phyloP scores from a whole-genome alignment of 2,113 vertebrate genomes.

The Microtus ochrogaster region DNA sequence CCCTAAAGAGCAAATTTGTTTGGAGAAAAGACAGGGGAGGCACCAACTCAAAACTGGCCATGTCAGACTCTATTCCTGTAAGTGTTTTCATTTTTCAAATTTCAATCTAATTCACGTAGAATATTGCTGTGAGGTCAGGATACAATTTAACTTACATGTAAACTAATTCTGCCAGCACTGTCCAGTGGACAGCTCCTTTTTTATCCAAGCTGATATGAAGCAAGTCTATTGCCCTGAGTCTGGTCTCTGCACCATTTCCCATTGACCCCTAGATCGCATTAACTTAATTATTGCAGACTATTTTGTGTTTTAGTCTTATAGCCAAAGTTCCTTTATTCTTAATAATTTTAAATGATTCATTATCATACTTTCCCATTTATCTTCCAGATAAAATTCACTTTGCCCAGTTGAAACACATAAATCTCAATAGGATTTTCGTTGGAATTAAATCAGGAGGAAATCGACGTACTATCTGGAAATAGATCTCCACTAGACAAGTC shows the following conservation, averaged over 20 bases:
- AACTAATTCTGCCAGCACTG: constrained; percentile 2
- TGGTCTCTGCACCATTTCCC: background rate
- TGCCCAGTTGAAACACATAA: constrained; percentile 49
- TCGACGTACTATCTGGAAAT: constrained; percentile 13
- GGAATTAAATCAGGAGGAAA: constrained; percentile 36
- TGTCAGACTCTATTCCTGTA: background rate
- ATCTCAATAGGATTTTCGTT: constrained; percentile 28
- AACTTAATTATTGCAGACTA: background rate
- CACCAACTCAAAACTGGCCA: background rate
- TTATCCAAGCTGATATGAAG: background rate
- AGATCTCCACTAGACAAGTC: background rate
- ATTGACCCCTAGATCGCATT: background rate
- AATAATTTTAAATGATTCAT: constrained; percentile 33
- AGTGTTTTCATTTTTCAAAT: constrained; percentile 43
- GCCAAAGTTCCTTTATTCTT: background rate
- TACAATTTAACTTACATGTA: constrained; percentile 21
- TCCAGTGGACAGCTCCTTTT: background rate
- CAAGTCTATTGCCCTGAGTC: background rate
- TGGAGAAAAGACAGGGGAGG: constrained; percentile 20
- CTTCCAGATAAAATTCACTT: constrained; percentile 42
- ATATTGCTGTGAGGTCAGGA: constrained; percentile 30
- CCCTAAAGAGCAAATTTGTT: background rate
- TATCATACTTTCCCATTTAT: constrained; percentile 27
- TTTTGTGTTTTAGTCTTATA: constrained; percentile 27
- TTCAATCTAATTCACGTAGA: constrained; percentile 46